These are phyloP conservation scores for Alcis repandata DNA, from an alignment of 2,888 invertebrate genomes.

Conservation along the genomic window DNA sequence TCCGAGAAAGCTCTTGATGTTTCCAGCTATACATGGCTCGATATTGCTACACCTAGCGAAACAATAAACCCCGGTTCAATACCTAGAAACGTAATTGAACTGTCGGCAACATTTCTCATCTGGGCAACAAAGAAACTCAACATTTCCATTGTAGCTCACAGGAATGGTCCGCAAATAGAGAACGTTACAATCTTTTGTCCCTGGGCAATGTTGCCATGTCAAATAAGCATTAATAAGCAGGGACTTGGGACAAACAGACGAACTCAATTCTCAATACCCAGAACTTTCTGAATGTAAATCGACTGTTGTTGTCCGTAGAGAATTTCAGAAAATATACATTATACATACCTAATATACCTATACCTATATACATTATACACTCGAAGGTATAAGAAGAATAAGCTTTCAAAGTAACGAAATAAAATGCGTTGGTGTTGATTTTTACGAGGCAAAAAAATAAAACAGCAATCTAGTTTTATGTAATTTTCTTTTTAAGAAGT, in stretches of 20 bases:
- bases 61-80: neutral
- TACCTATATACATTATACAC: too few relatives aligned
- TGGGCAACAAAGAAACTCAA: constrained; percentile 14
- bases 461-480: too few relatives aligned
- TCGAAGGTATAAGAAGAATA: too few relatives aligned
- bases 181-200: constrained; percentile 27
- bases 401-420: too few relatives aligned
- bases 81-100: constrained; percentile 15
- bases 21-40: neutral
- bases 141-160: constrained; percentile 1
- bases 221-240: constrained; percentile 28
- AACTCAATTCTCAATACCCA: constrained; percentile 24
- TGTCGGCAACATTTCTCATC: constrained; percentile 3
- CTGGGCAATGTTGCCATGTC: constrained; percentile 22
- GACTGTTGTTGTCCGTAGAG: constrained; percentile 5
- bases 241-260: constrained; percentile 24
- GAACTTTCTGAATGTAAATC: constrained; percentile 33
- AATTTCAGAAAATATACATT: neutral
- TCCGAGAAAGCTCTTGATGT: neutral
- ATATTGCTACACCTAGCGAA: neutral
- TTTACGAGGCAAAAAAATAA: too few relatives aligned
- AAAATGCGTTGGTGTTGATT: too few relatives aligned
- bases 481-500: too few relatives aligned
- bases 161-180: constrained; percentile 14
- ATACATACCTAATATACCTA: neutral